Base-by-base conservation (phyloP, 2,797 vertebrate genomes). In the Phoeniculus purpureus region DNA sequence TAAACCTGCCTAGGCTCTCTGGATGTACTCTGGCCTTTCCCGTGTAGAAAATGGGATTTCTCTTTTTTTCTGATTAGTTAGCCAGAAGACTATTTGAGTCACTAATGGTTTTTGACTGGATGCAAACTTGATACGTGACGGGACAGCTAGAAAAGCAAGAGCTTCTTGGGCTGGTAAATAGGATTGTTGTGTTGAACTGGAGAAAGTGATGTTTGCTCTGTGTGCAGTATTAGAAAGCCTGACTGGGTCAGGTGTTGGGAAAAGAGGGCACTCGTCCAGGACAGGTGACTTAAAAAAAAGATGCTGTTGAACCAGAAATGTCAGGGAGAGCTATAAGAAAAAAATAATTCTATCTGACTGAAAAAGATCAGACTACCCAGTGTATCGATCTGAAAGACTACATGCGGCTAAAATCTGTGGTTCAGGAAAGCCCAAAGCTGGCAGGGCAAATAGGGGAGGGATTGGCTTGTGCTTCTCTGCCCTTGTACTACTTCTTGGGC, bases 401-500 rank as follows among this genome's bases (percentile, higher is more conserved):
- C 56, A 45, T 0, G 0, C 48, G 34, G 54, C 81, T 88, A 25
- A 85, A 81, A 0, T 43, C 80, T 60, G 70, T 8, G 27, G 45
- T 67, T 89, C 15, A 26, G 55, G 58, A 80, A 71, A 32, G 51
- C 86, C 73, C 58, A 29, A 43, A 77, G 67, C 68, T 94, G 84
- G 51, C 26, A 60, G 56, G 52, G 66, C 27, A 23, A n/a, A 7
- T 6, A 59, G 54, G 52, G 56, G 32, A 77, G 80, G 43, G 73
- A 78, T 70, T 89, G 68, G 32, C 47, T 40, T 82, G 10, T 72
- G 62, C 45, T 80, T 66, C 21, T 88, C 83, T 91, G 71, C 68
- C 48, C 34, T 81, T 90, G 7, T 3, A 40, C 70, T 68, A 2
- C 58, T 88, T 13, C 88, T 89, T 81, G 78, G 51, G 26, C 51